These are phyloP conservation scores for Cataglyphis livida DNA, from an alignment of 2,888 invertebrate species.

Conservation along the genomic window DNA sequence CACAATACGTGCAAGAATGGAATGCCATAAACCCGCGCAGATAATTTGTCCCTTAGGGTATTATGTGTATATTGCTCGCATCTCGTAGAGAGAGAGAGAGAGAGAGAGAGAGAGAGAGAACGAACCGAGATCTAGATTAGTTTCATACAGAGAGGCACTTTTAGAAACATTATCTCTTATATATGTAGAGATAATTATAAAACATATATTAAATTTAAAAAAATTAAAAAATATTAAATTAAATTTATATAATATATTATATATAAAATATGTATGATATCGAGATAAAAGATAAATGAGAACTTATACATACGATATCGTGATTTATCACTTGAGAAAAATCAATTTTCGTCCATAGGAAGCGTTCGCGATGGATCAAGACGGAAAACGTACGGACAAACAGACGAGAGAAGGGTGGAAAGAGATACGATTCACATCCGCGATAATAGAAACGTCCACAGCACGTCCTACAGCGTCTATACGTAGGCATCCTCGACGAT, in stretches of 20 bases:
- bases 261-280: not conserved
- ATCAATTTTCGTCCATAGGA: not conserved
- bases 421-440: constrained; percentile 59
- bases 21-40: constrained; percentile 30
- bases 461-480: constrained; percentile 6
- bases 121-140: constrained; percentile 13
- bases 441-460: constrained; percentile 68
- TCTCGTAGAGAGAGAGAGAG: not conserved
- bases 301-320: not conserved
- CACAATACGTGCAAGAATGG: constrained; percentile 33
- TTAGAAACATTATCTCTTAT: constrained; percentile 1
- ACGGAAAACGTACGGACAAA: not conserved
- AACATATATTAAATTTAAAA: not conserved
- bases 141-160: not conserved
- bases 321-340: not conserved
- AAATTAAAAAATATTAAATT: not conserved
- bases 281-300: not conserved
- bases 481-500: constrained; percentile 50
- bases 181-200: not conserved
- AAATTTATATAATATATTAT: not conserved
- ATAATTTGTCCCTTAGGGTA: constrained; percentile 29
- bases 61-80: constrained; percentile 15
- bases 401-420: constrained; percentile 54
- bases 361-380: constrained; percentile 7
- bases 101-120: not conserved